Percentiles rank a stretch among this genome's conserved stretches.
Evolutionary conservation across 2,797 vertebrate genomes (phyloP).

Genomic region (Galago senegalensis): DNA sequence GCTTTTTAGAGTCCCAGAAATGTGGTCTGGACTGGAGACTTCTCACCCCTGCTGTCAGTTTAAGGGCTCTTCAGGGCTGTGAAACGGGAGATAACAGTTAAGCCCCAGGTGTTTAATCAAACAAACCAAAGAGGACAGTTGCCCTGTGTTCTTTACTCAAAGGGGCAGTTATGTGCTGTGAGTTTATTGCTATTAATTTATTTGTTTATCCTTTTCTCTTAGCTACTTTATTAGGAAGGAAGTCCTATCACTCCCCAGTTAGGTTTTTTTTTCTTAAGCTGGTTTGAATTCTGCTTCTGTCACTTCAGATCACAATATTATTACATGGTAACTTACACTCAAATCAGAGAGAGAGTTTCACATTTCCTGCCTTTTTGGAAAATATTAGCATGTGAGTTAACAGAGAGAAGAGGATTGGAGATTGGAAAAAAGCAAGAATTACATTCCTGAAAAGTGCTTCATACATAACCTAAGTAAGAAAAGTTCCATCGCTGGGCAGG

Average conservation of each 20-base stretch:
- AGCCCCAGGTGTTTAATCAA: too few relatives aligned
- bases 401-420: not conserved
- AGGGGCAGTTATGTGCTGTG: too few relatives aligned
- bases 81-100: too few relatives aligned
- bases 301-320: conserved; percentile 21
- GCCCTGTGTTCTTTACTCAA: too few relatives aligned
- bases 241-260: not conserved
- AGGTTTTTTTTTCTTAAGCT: not conserved
- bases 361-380: conserved; percentile 18
- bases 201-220: too few relatives aligned
- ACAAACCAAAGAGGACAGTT: too few relatives aligned
- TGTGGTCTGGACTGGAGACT: too few relatives aligned
- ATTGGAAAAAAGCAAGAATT: conserved; percentile 31
- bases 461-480: not conserved
- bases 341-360: not conserved
- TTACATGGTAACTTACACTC: not conserved
- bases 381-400: conserved; percentile 21
- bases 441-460: not conserved
- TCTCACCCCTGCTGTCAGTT: too few relatives aligned
- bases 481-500: not conserved
- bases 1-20: too few relatives aligned
- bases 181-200: too few relatives aligned
- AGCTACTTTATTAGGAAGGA: too few relatives aligned
- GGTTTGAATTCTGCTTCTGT: conserved; percentile 49
- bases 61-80: too few relatives aligned